Evolutionary conservation across 23 tunicate species (phyloP).

Genomic region (Aplidium turbinatum): DNA sequence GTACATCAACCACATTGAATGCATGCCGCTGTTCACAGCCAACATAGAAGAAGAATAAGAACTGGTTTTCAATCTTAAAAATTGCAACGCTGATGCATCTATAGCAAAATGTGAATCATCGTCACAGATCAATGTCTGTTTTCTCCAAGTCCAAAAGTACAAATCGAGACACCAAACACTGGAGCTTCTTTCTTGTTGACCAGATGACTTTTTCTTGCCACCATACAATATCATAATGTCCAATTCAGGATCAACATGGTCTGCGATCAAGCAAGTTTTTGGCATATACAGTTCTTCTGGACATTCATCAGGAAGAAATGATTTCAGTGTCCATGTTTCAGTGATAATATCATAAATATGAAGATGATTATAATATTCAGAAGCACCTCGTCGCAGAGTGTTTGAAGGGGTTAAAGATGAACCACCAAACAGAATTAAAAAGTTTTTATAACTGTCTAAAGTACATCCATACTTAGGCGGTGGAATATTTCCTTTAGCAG

Average conservation of each 20-base stretch:
- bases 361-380: slow-evolving; percentile 58
- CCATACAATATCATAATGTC: slow-evolving; percentile 64
- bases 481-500: slow-evolving; percentile 50
- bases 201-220: slow-evolving; percentile 17
- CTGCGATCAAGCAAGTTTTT: slow-evolving; percentile 40
- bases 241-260: slow-evolving; percentile 43
- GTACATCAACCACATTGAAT: background rate
- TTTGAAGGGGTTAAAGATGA: slow-evolving; percentile 41
- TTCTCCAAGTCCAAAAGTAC: slow-evolving; percentile 52
- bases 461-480: slow-evolving; percentile 56
- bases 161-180: slow-evolving; percentile 69
- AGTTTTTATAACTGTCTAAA: slow-evolving; percentile 43
- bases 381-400: slow-evolving; percentile 38
- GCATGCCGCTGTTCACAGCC: background rate
- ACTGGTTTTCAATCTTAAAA: slow-evolving; percentile 2
- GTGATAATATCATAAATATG: slow-evolving; percentile 48
- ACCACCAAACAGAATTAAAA: slow-evolving; percentile 64
- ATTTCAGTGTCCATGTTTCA: slow-evolving; percentile 47
- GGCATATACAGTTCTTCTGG: slow-evolving; percentile 59
- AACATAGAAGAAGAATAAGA: slow-evolving; percentile 32
- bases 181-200: background rate
- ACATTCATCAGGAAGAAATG: slow-evolving; percentile 39
- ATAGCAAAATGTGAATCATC: slow-evolving; percentile 19
- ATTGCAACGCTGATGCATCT: background rate
- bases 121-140: slow-evolving; percentile 51